These are phyloP conservation scores for Iguana delicatissima DNA, from an alignment of 2,797 vertebrate genomes.

Conservation along the genomic window DNA sequence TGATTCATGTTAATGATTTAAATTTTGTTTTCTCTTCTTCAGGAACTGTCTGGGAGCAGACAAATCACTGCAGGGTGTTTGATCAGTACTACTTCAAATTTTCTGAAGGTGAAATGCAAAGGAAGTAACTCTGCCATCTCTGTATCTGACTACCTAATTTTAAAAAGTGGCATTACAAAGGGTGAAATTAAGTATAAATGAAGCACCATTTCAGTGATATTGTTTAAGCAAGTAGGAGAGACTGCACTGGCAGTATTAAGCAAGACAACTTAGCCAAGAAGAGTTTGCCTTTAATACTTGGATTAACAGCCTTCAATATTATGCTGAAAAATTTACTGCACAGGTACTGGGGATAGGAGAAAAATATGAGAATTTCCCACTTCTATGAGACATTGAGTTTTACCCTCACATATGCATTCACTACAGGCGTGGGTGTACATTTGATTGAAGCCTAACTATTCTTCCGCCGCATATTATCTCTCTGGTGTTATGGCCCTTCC, in stretches of 20 bases:
- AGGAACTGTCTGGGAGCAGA: not conserved
- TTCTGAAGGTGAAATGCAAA: not conserved
- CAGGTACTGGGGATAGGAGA: not conserved
- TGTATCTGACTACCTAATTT: not conserved
- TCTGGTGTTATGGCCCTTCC: not conserved
- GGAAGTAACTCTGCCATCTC: not conserved
- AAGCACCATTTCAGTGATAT: not conserved
- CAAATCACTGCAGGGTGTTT: not conserved
- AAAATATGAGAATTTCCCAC: not conserved
- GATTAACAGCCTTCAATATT: not conserved
- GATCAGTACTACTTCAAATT: not conserved
- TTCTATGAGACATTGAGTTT: not conserved
- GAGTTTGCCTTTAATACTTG: not conserved
- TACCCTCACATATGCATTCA: not conserved
- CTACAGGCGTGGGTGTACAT: not conserved
- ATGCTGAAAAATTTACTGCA: not conserved
- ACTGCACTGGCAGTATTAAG: not conserved
- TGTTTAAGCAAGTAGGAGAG: not conserved
- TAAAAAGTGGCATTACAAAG: not conserved
- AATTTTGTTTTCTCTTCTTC: not conserved
- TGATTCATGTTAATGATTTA: not conserved
- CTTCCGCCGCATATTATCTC: not conserved
- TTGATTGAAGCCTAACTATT: not conserved
- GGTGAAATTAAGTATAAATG: not conserved
- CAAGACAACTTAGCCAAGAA: not conserved